Base-by-base conservation (phyloP, 2,797 vertebrate genomes). In the Chlorospingus flavigularis region DNA sequence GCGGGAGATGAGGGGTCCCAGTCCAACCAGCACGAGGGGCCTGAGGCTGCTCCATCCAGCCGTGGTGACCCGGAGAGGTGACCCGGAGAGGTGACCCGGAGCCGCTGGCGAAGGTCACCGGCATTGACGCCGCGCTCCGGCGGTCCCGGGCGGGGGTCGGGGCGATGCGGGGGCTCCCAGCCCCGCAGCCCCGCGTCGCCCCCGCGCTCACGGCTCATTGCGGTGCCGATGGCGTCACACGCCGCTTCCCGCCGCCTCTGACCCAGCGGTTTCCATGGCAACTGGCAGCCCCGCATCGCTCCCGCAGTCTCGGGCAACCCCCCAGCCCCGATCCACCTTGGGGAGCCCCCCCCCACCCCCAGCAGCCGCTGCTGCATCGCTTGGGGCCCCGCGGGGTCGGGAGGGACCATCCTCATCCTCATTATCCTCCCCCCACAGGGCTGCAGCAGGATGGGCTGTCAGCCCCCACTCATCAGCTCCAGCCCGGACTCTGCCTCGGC, bases 201-300 rank as follows among this genome's bases (percentile, higher is more conserved):
- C 5, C 65, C 26, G 48, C 74, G 11, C 78, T 78, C 90, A 33
- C 30, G 62, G 87, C 80, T 91, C 63, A 17, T 35, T 75, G 87
- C 63, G 40, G 87, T 42, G 90, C 76, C 54, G 45, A 91, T 91
- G 87, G 94, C 76, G 80, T 88, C 94, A 82, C 67, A 9, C 83
- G 37, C 75, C 19, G 75, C 90, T 71, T 71, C 90, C 13, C 80
- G 39, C 90, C 30, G 92, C 65, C 70, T 77, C 90, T 39, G 83
- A 85, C 72, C 87, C 87, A 43, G 67, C 60, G 8, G 92, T 95
- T 94, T 47, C 94, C 90, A 92, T 91, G 28, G 92, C 33, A 25
- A 92, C 94, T 43, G 48, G 6, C 58, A 79, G 50, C 75, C 55
- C 74, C 45, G 40, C 61, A 35, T 48, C 14, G n/a, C 70, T 55